Evolutionary conservation across 1,140 invertebrate genomes (phyloP).

Genomic region (Spodoptera litura): DNA sequence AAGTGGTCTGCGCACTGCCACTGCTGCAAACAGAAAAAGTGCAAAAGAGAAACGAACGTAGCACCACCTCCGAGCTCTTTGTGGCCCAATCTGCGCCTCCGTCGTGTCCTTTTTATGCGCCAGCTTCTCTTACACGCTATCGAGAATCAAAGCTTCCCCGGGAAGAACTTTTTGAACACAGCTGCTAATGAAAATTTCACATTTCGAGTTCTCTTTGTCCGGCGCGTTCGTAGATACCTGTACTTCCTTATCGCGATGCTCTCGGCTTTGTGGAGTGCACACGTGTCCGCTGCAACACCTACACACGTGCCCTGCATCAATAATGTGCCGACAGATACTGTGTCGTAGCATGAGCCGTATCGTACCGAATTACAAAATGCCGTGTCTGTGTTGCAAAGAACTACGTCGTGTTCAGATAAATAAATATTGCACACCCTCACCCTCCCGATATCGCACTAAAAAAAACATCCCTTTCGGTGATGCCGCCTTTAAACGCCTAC

Average conservation of each 20-base stretch:
- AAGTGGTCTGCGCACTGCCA: conserved; percentile 84
- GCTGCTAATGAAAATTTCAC: conserved; percentile 84
- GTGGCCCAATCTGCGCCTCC: conserved; percentile 83
- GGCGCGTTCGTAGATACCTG: conserved; percentile 68
- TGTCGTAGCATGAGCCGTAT: conserved; percentile 65
- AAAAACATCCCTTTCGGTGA: conserved; percentile 85
- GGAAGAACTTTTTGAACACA: conserved; percentile 80
- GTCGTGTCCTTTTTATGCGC: conserved; percentile 82
- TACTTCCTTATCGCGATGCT: conserved; percentile 77
- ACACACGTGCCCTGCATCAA: conserved; percentile 75
- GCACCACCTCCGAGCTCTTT: conserved; percentile 84
- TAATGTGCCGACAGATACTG: conserved; percentile 68
- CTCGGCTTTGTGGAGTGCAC: conserved; percentile 71
- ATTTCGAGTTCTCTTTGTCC: conserved; percentile 79
- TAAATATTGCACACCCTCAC: conserved; percentile 86
- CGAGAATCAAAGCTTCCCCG: conserved; percentile 81
- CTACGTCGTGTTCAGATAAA: conserved; percentile 80
- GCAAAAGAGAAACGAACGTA: conserved; percentile 78
- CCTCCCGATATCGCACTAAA: conserved; percentile 83
- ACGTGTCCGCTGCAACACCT: conserved; percentile 67
- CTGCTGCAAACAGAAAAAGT: conserved; percentile 84
- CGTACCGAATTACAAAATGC: conserved; percentile 75
- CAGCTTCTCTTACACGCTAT: conserved; percentile 82
- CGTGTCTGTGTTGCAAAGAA: conserved; percentile 78
- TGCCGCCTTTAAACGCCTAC: conserved; percentile 86